Evolutionary conservation across 2,888 invertebrate genomes (phyloP).

Genomic region (Danaus chrysippus): DNA sequence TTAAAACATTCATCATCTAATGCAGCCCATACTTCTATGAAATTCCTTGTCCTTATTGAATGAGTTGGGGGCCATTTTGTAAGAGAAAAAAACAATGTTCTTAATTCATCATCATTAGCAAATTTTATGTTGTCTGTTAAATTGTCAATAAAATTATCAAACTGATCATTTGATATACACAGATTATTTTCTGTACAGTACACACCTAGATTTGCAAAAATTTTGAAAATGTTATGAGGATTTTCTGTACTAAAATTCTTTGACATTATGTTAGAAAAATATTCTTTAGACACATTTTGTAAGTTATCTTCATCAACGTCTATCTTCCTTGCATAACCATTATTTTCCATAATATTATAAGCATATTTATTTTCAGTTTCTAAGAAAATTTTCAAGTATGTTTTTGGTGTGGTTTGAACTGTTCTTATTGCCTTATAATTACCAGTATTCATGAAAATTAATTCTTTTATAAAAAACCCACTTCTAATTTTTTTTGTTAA

Average conservation of each 20-base stretch:
- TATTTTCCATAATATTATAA: slow-evolving; percentile 56
- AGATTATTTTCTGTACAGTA: slow-evolving; percentile 54
- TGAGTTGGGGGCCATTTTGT: slow-evolving; percentile 72
- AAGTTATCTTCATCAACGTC: slow-evolving; percentile 28
- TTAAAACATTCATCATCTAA: slow-evolving; percentile 82
- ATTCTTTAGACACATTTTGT: slow-evolving; percentile 36
- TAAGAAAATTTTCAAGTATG: slow-evolving; percentile 52
- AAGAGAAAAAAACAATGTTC: slow-evolving; percentile 72
- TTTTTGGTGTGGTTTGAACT: slow-evolving; percentile 40
- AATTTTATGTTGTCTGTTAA: slow-evolving; percentile 74
- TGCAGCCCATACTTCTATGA: slow-evolving; percentile 81
- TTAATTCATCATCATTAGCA: slow-evolving; percentile 79
- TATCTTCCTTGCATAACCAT: slow-evolving; percentile 51
- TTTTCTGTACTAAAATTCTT: slow-evolving; percentile 50
- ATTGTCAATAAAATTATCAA: slow-evolving; percentile 60
- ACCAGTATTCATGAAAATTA: neutral
- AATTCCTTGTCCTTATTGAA: slow-evolving; percentile 78
- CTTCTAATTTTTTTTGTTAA: neutral
- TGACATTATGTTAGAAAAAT: slow-evolving; percentile 44
- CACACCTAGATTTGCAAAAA: slow-evolving; percentile 51
- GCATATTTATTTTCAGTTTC: slow-evolving; percentile 70
- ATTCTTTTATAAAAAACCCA: neutral
- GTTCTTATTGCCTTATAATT: slow-evolving; percentile 19
- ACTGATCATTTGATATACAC: slow-evolving; percentile 57
- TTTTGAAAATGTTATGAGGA: slow-evolving; percentile 46